Evolutionary conservation across 2,113 vertebrate genomes (phyloP), one percentile per base, ranked within the genome.

Genomic region (Labeo catla): DNA sequence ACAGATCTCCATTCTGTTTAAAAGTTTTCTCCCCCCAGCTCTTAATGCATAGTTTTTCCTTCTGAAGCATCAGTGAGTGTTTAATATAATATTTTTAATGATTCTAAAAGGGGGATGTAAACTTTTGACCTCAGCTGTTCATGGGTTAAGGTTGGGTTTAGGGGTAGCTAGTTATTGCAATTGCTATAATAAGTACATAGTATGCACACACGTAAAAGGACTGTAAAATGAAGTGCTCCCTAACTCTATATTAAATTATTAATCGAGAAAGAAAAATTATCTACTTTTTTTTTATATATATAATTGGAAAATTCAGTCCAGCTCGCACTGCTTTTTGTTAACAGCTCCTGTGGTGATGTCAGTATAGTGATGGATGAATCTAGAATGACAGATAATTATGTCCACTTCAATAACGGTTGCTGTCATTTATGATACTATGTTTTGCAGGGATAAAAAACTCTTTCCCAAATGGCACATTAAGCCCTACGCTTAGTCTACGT

Each of bases 381-480:
- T 73, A 47, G 43, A 12, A n/a, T 2, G 70, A 47, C 66, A 43
- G 66, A 70, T 70, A 43, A 72, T 72, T 43, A 21, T 72, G 36
- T 43, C 68, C 16, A 43, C 36, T 72, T 72, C 16, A 72, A 72
- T 43, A 72, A 43, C 1, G 19, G 39, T 43, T 72, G 21, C 68
- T 72, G 16, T 72, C 36, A 72, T 43, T 70, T 39, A 70, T 70
- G 66, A 43, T 66, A 66, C 15, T 68, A 68, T 43, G 36, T 70
- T 70, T 70, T 8, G 34, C 39, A 70, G 7, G 66, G 19, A 47
- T 47, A 10, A 74, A 47, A 74, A 2, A 12, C 10, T 49, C 21
- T 74, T 10, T 23, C 72, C 43, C 72, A 74, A 74, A 49, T 23
- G 43, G 2, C 72, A 23, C 36, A 73, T 19, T 10, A 43, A 72